These are phyloP conservation scores for Micromys minutus DNA, from an alignment of 2,113 vertebrate genomes.

Conservation along the genomic window DNA sequence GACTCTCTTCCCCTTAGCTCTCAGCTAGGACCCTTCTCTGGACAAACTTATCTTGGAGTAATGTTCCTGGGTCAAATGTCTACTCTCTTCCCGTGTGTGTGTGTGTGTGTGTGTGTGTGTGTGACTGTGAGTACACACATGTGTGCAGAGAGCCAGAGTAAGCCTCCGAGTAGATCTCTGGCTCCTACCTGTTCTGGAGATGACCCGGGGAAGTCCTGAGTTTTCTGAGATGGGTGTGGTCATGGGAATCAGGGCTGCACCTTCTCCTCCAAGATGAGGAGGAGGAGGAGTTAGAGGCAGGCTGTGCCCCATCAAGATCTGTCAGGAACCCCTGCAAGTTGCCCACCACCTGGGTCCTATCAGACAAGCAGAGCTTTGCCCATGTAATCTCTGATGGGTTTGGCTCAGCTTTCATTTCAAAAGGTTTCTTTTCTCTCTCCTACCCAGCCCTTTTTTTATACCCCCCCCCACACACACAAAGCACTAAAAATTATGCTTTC, in stretches of 20 bases:
- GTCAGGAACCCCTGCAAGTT: constrained; percentile 86
- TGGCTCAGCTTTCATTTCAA: constrained; percentile 89
- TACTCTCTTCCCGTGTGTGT: neutral
- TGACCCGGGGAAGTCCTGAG: neutral
- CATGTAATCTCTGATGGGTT: constrained; percentile 86
- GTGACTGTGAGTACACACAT: too few relatives aligned
- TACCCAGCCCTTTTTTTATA: neutral
- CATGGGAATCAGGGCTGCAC: neutral
- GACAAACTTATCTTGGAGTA: neutral
- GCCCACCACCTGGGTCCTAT: constrained; percentile 91
- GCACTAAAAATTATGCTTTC: constrained; percentile 59
- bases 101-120: neutral
- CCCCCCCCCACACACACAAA: constrained; percentile 64
- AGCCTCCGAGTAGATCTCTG: neutral
- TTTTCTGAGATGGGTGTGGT: neutral
- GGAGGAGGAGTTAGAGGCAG: constrained; percentile 74
- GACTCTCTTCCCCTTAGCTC: neutral
- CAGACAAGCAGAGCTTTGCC: constrained; percentile 86
- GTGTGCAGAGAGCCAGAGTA: neutral
- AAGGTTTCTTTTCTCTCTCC: constrained; percentile 83
- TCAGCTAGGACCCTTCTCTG: neutral
- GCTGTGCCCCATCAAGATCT: constrained; percentile 87
- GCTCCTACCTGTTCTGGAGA: neutral
- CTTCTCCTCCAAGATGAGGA: constrained; percentile 40
- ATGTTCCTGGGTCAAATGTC: neutral